Evolutionary conservation across 2,797 vertebrate species (phyloP).

Genomic region (Crocidura indochinensis): DNA sequence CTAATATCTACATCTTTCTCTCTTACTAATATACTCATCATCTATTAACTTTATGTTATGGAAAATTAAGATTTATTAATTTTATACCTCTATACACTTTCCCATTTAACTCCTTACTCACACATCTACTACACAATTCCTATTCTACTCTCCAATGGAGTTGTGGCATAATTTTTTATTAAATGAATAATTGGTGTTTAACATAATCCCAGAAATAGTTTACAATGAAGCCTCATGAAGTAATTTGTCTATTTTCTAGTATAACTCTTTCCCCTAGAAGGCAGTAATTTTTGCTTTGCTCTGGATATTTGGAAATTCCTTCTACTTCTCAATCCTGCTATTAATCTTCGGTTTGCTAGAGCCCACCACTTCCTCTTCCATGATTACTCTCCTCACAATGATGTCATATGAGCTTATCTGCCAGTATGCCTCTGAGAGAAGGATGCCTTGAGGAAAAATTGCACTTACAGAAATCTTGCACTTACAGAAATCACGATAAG

Average conservation of each 20-base stretch:
- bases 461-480: background rate
- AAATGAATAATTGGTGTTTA: slow-evolving; percentile 46
- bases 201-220: slow-evolving; percentile 27
- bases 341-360: background rate
- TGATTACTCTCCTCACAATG: background rate
- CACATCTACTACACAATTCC: background rate
- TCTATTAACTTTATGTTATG: slow-evolving; percentile 1
- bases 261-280: slow-evolving; percentile 50
- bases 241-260: slow-evolving; percentile 48
- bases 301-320: slow-evolving; percentile 29
- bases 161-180: slow-evolving; percentile 31
- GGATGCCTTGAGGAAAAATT: background rate
- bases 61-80: slow-evolving; percentile 23
- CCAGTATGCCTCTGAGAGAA: background rate
- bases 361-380: background rate
- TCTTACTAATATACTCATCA: background rate
- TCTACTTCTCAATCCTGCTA: background rate
- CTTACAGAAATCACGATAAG: background rate
- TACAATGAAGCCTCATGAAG: background rate
- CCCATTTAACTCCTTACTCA: background rate
- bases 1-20: slow-evolving; percentile 24
- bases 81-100: background rate
- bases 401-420: background rate
- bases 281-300: slow-evolving; percentile 16
- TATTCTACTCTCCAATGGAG: background rate